Base-by-base conservation (phyloP, 2,888 invertebrate species). In the Magallana nippona region DNA sequence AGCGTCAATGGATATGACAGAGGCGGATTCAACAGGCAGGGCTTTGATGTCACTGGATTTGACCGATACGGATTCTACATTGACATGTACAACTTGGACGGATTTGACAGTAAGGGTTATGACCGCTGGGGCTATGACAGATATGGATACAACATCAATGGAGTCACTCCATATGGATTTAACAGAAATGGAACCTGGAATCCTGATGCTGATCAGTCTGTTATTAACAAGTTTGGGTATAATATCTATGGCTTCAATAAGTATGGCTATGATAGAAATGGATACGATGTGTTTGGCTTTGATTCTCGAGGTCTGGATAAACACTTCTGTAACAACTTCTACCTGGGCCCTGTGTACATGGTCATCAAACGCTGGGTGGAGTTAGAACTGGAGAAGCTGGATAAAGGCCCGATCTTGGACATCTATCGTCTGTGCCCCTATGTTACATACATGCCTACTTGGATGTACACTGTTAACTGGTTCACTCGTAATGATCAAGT, bases 241-340 rank as follows among this genome's bases (percentile, higher is more conserved):
- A 93, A 93, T 79, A 86, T 88, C 71, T 90, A 90, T 86, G 92
- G 92, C 3, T 90, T 88, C 62, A 90, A 92, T 84, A 89, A 89
- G 82, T 90, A 90, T 83, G 94, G 94, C 3, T 91, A 91, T 85
- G 90, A 93, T 85, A 83, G 92, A 77, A 87, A 92, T 81, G 93
- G 93, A 3, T 92, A 90, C 88, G 93, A 94, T 83, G 84, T 91
- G 11, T 93, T 92, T 91, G 93, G 94, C 19, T 94, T 93, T 87
- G 89, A 93, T 86, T 86, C 89, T 0, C 86, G 86, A 22, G 93
- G 93, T 10, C 91, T 89, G 84, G 92, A 94, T 84, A 84, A 86
- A 19, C 86, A 88, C 2, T 89, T 89, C 22, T 94, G 94, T 84
- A 93, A 92, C 79, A 90, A 89, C 44, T 92, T 91, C 79, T 91